Evolutionary conservation across 2,113 vertebrate genomes (phyloP).

Genomic region (Fregata magnificens): DNA sequence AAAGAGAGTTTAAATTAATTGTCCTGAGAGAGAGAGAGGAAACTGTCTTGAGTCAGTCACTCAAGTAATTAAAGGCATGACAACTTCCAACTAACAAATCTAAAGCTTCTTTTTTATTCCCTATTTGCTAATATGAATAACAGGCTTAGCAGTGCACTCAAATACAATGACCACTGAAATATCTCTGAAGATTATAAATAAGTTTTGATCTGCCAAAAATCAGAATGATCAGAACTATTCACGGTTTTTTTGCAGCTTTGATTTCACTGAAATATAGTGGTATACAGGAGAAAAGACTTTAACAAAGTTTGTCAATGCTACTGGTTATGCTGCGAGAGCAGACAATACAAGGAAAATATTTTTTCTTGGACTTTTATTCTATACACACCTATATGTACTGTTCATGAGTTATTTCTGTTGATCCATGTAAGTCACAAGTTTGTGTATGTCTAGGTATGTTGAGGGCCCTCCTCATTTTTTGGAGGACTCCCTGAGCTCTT

Average conservation of each 20-base stretch:
- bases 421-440: background rate
- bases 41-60: background rate
- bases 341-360: background rate
- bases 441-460: background rate
- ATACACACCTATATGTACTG: background rate
- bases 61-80: background rate
- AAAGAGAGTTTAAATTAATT: background rate
- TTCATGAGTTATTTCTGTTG: background rate
- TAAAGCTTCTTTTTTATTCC: background rate
- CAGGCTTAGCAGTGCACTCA: background rate
- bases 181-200: background rate
- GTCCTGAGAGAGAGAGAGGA: background rate
- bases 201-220: background rate
- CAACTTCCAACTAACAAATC: background rate
- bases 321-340: background rate
- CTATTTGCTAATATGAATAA: background rate
- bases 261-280: background rate
- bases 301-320: background rate
- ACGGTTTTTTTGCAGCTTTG: background rate
- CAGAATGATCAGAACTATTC: background rate
- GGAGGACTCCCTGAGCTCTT: background rate
- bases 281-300: background rate
- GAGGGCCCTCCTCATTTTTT: background rate
- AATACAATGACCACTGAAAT: background rate
- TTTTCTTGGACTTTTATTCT: background rate